Conservation (phyloP, 2,113 vertebrate species). For the Galemys pyrenaicus region DNA sequence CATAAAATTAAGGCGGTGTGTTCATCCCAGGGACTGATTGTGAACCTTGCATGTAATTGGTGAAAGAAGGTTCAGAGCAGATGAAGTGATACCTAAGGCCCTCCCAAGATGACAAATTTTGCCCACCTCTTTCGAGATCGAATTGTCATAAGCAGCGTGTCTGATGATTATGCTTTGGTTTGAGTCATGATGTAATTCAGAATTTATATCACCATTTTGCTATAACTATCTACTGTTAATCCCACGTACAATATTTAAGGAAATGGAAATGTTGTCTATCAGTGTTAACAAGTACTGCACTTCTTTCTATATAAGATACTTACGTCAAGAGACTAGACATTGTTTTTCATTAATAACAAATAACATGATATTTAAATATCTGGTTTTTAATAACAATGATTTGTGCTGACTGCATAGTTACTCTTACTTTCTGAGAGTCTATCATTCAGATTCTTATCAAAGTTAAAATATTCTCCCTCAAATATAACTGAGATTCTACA, state of each 20-base stretch:
- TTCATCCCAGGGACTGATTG: neutral
- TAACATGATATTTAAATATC: constrained; percentile 37
- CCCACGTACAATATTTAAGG: neutral
- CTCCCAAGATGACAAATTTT: neutral
- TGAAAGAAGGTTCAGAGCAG: neutral
- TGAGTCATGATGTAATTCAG: neutral
- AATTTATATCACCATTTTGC: neutral
- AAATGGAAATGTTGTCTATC: neutral
- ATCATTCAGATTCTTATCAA: constrained; percentile 54
- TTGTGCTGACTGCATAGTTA: neutral
- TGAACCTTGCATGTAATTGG: no score
- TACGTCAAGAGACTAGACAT: neutral
- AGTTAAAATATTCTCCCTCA: constrained; percentile 15
- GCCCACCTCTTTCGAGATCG: neutral
- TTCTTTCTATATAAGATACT: constrained; percentile 13
- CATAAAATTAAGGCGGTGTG: neutral
- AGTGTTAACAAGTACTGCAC: neutral
- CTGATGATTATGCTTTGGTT: neutral
- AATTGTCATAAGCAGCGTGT: neutral
- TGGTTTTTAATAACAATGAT: constrained; percentile 45
- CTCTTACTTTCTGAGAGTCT: constrained; percentile 47
- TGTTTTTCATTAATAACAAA: constrained; percentile 53
- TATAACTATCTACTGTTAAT: neutral
- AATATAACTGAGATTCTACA: neutral
- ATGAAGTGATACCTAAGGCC: neutral